A percentile compares a stretch with the other conserved stretches of the same genome.
Evolutionary conservation across 2,113 vertebrate genomes (phyloP).

Genomic region (Dicrurus megarhynchus): DNA sequence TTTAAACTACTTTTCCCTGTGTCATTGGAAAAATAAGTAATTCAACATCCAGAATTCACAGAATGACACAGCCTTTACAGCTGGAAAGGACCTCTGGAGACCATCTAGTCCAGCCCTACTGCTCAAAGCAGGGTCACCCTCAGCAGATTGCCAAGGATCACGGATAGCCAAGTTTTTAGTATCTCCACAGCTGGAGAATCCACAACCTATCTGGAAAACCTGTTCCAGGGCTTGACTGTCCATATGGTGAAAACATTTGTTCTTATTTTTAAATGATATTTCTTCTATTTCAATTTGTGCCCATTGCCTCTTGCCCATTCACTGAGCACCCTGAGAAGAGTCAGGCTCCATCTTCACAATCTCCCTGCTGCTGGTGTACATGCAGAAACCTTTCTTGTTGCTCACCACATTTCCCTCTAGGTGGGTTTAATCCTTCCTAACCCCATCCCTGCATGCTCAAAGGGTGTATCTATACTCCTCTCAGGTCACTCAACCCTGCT

Average conservation of each 20-base stretch:
- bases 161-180: fast-evolving
- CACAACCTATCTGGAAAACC: background rate
- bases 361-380: background rate
- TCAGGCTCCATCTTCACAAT: background rate
- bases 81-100: background rate
- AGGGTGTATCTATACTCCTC: background rate
- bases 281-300: background rate
- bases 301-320: background rate
- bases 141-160: background rate
- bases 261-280: background rate
- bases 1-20: background rate
- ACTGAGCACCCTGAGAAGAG: background rate
- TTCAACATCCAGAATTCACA: background rate
- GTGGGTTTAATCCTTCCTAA: background rate
- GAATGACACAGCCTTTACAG: background rate
- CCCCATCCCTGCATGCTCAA: background rate
- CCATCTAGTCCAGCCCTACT: background rate
- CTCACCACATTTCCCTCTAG: background rate
- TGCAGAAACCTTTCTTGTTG: background rate
- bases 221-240: background rate
- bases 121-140: background rate
- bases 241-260: background rate
- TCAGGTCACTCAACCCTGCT: background rate
- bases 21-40: background rate
- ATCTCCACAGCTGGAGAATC: background rate